Conservation (phyloP, 2,797 vertebrate species). For the Distichodus sexfasciatus region DNA sequence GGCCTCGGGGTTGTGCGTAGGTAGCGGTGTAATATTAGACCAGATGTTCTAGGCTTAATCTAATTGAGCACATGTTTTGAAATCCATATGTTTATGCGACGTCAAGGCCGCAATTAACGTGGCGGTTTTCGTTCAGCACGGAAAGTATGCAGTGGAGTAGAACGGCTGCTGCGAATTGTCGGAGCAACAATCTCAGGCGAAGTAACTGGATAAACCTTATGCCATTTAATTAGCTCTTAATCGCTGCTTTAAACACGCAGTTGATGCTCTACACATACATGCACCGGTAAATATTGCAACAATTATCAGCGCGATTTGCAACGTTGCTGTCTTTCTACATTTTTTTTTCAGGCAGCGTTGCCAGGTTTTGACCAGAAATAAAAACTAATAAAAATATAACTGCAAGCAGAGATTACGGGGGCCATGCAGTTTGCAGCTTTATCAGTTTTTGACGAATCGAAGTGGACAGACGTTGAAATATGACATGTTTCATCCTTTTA, state of each 20-base stretch:
- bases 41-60: slow-evolving; percentile 28
- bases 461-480: too few relatives aligned
- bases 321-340: too few relatives aligned
- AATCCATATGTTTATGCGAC: slow-evolving; percentile 33
- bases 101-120: neutral
- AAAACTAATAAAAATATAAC: too few relatives aligned
- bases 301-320: too few relatives aligned
- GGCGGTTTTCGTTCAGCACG: neutral
- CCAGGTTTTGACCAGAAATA: too few relatives aligned
- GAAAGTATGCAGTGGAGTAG: neutral
- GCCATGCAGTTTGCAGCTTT: too few relatives aligned
- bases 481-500: too few relatives aligned
- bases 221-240: neutral
- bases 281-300: neutral
- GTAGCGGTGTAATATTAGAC: slow-evolving; percentile 24
- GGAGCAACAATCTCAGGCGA: neutral
- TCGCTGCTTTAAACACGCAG: neutral
- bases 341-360: too few relatives aligned
- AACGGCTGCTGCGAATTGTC: neutral
- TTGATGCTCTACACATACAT: neutral
- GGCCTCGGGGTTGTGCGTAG: neutral
- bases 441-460: too few relatives aligned
- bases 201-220: neutral
- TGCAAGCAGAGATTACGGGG: too few relatives aligned
- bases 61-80: slow-evolving; percentile 1